These are phyloP conservation scores for Zygogramma bicolorata DNA, from an alignment of 2,888 invertebrate species.

Conservation along the genomic window DNA sequence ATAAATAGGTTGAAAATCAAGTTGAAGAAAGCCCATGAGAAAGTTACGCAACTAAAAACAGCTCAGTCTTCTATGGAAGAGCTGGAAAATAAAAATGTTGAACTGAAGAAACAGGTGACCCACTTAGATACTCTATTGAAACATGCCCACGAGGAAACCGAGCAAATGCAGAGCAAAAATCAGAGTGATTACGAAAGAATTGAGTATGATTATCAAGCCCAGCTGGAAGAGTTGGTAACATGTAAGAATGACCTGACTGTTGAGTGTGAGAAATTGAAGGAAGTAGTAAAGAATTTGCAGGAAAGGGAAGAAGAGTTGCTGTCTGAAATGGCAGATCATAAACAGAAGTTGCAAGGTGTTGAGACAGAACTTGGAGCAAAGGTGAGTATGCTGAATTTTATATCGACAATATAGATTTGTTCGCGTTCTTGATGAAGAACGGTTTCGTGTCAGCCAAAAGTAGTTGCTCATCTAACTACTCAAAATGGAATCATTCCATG, in stretches of 20 bases:
- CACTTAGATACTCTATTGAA: slow-evolving; percentile 68
- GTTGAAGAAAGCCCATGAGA: slow-evolving; percentile 52
- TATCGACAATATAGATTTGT: no score
- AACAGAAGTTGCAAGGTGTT: slow-evolving; percentile 36
- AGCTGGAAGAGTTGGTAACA: slow-evolving; percentile 60
- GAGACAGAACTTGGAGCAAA: slow-evolving; percentile 34
- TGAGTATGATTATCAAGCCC: slow-evolving; percentile 68
- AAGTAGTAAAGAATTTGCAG: slow-evolving; percentile 60
- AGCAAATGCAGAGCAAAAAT: slow-evolving; percentile 64
- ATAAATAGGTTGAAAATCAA: slow-evolving; percentile 53
- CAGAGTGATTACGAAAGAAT: slow-evolving; percentile 67
- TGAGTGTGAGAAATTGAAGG: slow-evolving; percentile 65
- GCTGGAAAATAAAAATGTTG: slow-evolving; percentile 68
- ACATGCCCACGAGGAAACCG: slow-evolving; percentile 64
- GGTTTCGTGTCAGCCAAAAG: no score
- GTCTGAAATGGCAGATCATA: slow-evolving; percentile 44
- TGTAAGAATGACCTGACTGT: slow-evolving; percentile 61
- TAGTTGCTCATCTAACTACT: no score
- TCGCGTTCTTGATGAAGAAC: no score
- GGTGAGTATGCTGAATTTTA: slow-evolving; percentile 6
- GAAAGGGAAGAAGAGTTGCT: slow-evolving; percentile 47
- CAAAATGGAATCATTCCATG: no score
- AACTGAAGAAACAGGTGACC: slow-evolving; percentile 68
- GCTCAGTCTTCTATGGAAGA: slow-evolving; percentile 45
- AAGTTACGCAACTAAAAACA: slow-evolving; percentile 50